These are phyloP conservation scores for Lomographa bimaculata DNA, from an alignment of 2,888 invertebrate genomes.

Conservation along the genomic window DNA sequence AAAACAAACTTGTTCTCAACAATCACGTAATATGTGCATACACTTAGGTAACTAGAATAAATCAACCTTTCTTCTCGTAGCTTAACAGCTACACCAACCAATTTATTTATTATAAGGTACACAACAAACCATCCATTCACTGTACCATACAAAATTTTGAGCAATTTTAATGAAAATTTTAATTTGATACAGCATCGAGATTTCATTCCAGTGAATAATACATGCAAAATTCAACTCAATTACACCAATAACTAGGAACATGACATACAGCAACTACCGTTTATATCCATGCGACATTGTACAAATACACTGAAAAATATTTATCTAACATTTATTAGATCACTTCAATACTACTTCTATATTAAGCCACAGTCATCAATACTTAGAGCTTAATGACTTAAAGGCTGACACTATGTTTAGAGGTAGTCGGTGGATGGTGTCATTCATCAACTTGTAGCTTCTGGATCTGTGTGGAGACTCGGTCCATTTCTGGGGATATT, in stretches of 20 bases:
- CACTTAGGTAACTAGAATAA: constrained; percentile 61
- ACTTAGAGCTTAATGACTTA: constrained; percentile 40
- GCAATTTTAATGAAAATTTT: constrained; percentile 55
- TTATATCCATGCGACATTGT: constrained; percentile 47
- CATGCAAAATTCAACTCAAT: constrained; percentile 57
- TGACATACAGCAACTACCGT: constrained; percentile 54
- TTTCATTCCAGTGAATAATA: constrained; percentile 38
- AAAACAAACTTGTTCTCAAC: constrained; percentile 59
- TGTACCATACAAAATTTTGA: constrained; percentile 56
- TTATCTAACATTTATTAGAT: constrained; percentile 56
- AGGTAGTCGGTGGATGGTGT: constrained; percentile 45
- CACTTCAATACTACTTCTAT: constrained; percentile 58
- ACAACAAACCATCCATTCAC: constrained; percentile 24
- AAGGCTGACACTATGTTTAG: constrained; percentile 37
- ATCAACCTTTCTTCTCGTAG: constrained; percentile 43
- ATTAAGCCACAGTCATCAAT: constrained; percentile 35
- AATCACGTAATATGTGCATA: constrained; percentile 51
- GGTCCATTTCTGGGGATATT: constrained; percentile 82
- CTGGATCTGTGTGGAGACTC: constrained; percentile 85
- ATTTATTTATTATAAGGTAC: constrained; percentile 18
- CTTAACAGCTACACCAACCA: constrained; percentile 25
- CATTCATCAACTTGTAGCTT: constrained; percentile 85
- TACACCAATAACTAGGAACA: constrained; percentile 66
- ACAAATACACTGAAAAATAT: constrained; percentile 68
- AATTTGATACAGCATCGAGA: constrained; percentile 39